Base-by-base conservation (phyloP, 2,797 vertebrate genomes). In the Euthynnus affinis region DNA sequence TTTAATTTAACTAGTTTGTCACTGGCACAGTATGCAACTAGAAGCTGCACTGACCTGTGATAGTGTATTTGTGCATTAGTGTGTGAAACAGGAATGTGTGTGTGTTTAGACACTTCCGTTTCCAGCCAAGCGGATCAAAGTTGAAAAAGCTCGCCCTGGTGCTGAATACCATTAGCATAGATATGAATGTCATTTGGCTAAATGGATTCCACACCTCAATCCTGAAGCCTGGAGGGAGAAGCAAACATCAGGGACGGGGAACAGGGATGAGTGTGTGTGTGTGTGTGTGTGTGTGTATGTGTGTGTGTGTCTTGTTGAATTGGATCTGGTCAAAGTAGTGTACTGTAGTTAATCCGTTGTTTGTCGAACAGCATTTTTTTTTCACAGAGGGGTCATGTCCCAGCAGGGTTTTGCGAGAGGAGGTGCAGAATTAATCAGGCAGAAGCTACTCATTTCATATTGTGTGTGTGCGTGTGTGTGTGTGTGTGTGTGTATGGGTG, bases 121-220 rank as follows among this genome's bases (percentile, higher is more conserved):
- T 77, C 22, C 59, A 84, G 56, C 58, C 44, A 6, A 67, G 71
- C 59, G 2, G 78, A 86, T 81, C 67, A 63, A 49, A 80, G 76
- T 72, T 80, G 58, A 76, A 78, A 71, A 78, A 76, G 64, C 79
- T 85, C 37, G 5, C 51, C 44, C 57, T 29, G 20, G 12, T 58
- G 55, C 74, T 83, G 87, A 93, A 91, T 87, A 63, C 53, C 56
- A 91, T 93, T 85, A 88, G 84, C 87, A 91, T 93, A 83, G 71
- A 92, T 92, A 89, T 90, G 58, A 88, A 91, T 91, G 78, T 74
- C 8, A 63, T 81, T 89, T 63, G 22, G 70, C 34, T 78, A 77
- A 92, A 87, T 79, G 51, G 77, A 80, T 88, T 84, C 74, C 57
- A 87, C 64, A 84, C 83, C 81, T 85, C 74, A n/a, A 52, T 70